These are phyloP conservation scores for Nemopilema nomurai DNA, from an alignment of 30 jellyfish, hydroid and myxozoan species.

Conservation along the genomic window DNA sequence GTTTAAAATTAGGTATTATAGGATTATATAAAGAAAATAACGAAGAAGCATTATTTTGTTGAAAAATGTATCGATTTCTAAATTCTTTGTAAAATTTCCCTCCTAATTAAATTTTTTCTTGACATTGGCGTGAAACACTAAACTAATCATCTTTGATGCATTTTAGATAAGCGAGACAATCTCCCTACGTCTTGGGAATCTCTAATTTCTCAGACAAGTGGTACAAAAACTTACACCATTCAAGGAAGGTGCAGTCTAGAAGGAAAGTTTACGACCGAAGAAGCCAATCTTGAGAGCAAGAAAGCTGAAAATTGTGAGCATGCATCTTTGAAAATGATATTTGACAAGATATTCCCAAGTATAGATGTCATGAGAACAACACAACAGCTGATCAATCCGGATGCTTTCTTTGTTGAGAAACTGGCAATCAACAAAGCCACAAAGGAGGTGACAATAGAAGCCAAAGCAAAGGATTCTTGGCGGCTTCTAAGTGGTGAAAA, in stretches of 20 bases:
- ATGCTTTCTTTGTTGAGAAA: conserved; percentile 13
- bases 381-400: conserved; percentile 25
- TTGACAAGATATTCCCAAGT: conserved; percentile 31
- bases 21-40: too few species aligned
- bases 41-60: too few species aligned
- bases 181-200: conserved; percentile 13
- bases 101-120: too few species aligned
- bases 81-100: too few species aligned
- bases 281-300: not conserved
- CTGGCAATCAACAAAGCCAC: conserved; percentile 12
- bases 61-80: too few species aligned
- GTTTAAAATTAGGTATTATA: too few species aligned
- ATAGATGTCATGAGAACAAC: conserved; percentile 18
- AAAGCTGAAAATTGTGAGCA: conserved; percentile 6
- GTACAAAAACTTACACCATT: conserved; percentile 20
- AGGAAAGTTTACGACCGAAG: conserved; percentile 4
- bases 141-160: too few species aligned
- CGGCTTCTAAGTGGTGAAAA: conserved; percentile 14
- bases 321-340: conserved; percentile 34
- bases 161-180: conserved; percentile 22
- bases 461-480: conserved; percentile 37
- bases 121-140: too few species aligned
- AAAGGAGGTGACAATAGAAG: conserved; percentile 19
- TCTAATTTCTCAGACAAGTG: conserved; percentile 9
- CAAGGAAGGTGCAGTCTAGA: conserved; percentile 29